A percentile compares a stretch with the other conserved stretches of the same genome.
phyloP scores from a whole-genome alignment of 2,113 vertebrate species.

The Leucoraja erinaceus region DNA sequence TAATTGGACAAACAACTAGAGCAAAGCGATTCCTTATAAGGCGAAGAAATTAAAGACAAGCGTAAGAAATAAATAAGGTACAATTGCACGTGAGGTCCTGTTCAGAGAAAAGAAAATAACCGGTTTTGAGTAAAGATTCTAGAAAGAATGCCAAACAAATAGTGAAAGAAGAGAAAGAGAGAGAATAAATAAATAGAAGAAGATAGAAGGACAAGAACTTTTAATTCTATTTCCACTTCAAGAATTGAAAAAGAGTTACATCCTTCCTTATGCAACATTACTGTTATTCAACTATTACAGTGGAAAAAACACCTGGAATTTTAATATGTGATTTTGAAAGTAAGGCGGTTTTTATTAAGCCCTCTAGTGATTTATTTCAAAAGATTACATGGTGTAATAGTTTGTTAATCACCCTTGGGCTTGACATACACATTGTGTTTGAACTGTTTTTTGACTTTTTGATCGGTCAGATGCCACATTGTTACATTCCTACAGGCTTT shows the following conservation, averaged over 20 bases:
- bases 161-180: neutral
- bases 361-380: neutral
- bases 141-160: neutral
- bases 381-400: neutral
- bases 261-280: neutral
- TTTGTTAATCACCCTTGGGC: neutral
- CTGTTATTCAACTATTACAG: neutral
- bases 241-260: neutral
- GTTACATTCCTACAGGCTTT: neutral
- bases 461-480: neutral
- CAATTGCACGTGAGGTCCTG: neutral
- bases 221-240: slow-evolving; percentile 3
- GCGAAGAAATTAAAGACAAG: no score
- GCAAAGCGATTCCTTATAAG: neutral
- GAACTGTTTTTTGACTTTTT: neutral
- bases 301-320: neutral
- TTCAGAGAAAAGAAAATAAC: neutral
- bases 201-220: neutral
- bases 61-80: neutral
- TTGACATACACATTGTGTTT: neutral
- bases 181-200: neutral
- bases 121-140: neutral
- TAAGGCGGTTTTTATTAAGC: neutral
- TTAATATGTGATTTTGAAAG: neutral
- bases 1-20: neutral